phyloP scores from a whole-genome alignment of 2,888 invertebrate species.

The Temnothorax rugatulus region DNA sequence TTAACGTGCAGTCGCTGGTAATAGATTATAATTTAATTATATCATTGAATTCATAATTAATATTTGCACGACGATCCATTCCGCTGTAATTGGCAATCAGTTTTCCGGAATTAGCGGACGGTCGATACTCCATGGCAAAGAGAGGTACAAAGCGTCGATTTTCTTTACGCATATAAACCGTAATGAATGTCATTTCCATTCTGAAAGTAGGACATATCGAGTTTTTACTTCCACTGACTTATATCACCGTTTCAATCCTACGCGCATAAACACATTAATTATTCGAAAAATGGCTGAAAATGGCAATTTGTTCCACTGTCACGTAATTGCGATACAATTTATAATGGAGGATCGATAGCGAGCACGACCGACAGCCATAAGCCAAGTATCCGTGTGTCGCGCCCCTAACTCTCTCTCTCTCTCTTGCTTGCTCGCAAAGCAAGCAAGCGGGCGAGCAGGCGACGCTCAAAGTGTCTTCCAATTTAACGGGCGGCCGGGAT shows the following conservation, averaged over 20 bases:
- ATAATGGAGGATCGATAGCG: constrained; percentile 37
- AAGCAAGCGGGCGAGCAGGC: constrained; percentile 7
- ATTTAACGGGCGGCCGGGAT: constrained; percentile 53
- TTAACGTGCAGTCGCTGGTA: constrained; percentile 26
- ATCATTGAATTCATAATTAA: constrained; percentile 50
- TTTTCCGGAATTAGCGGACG: constrained; percentile 47
- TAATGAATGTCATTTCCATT: constrained; percentile 50
- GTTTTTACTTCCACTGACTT: constrained; percentile 43
- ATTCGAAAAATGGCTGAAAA: constrained; percentile 31
- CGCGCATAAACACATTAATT: constrained; percentile 28
- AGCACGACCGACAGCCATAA: constrained; percentile 1
- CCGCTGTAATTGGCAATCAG: constrained; percentile 51
- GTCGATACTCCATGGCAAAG: constrained; percentile 28
- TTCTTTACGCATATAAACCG: constrained; percentile 36
- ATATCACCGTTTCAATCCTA: constrained; percentile 11
- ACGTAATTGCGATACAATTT: constrained; percentile 41
- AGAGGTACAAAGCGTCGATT: constrained; percentile 45
- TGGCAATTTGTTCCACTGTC: constrained; percentile 11
- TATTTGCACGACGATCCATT: constrained; percentile 51
- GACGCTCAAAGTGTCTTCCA: constrained; percentile 54
- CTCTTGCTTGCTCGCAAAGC: constrained; percentile 21
- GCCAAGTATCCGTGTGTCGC: constrained; percentile 9
- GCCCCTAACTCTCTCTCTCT: constrained; percentile 2
- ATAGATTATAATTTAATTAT: constrained; percentile 54
- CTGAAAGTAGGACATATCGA: constrained; percentile 29